phyloP scores from a whole-genome alignment of 2,797 vertebrate genomes.

The Coccyzus lansbergi region DNA sequence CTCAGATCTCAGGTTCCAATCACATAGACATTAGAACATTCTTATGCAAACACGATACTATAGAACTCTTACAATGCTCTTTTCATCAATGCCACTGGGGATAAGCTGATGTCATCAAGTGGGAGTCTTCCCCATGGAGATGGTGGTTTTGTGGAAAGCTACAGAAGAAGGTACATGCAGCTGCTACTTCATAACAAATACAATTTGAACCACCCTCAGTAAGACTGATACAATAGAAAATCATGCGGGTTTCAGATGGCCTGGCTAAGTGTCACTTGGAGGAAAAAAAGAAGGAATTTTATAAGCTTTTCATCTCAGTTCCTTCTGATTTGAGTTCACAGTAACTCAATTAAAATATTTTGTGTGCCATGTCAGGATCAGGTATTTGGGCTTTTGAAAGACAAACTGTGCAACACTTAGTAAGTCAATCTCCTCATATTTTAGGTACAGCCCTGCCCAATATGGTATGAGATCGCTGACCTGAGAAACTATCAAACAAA shows the following conservation, averaged over 20 bases:
- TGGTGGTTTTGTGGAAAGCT: neutral
- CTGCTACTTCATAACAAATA: neutral
- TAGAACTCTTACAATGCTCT: neutral
- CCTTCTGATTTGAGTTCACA: neutral
- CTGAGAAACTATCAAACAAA: neutral
- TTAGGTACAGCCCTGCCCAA: neutral
- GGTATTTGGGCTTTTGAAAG: neutral
- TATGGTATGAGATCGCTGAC: neutral
- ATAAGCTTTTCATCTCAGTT: neutral
- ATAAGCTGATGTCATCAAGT: neutral
- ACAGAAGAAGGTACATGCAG: neutral
- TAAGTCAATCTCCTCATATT: neutral
- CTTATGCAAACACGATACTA: neutral
- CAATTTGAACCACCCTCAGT: neutral
- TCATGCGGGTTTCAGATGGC: neutral
- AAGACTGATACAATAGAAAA: neutral
- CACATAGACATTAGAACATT: accelerated
- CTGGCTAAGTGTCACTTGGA: neutral
- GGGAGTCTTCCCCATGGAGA: neutral
- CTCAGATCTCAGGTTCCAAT: neutral
- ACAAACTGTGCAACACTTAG: neutral
- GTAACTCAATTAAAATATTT: neutral
- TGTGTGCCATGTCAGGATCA: neutral
- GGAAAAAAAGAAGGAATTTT: neutral
- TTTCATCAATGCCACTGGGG: neutral